Conservation (phyloP, 2,113 vertebrate species). For the Halcyon senegalensis region DNA sequence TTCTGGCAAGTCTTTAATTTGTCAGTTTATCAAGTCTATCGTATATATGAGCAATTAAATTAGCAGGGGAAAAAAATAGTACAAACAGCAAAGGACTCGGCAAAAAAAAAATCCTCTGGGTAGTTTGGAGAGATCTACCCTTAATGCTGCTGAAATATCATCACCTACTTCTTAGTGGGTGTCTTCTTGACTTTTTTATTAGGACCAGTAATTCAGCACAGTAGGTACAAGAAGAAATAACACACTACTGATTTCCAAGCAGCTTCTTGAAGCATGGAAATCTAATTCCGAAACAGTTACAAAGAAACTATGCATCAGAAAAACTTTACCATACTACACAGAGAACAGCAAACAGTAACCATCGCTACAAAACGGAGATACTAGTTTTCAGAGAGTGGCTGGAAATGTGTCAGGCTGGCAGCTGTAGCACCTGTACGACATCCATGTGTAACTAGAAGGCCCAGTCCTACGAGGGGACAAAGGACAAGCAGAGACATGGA, state of each 20-base stretch:
- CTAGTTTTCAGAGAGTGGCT: not conserved
- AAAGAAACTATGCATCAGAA: constrained; percentile 3
- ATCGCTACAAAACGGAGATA: not conserved
- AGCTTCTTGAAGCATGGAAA: not conserved
- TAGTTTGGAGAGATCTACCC: not conserved
- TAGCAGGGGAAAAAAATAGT: not conserved
- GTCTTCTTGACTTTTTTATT: not conserved
- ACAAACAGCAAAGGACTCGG: not conserved
- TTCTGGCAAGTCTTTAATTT: constrained; percentile 14
- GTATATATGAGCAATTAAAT: not conserved
- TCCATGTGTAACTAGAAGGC: not conserved
- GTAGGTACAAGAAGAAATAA: not conserved
- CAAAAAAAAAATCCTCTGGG: not conserved
- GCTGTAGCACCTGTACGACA: not conserved
- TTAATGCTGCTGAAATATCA: not conserved
- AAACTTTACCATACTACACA: constrained; percentile 14
- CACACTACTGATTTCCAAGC: not conserved
- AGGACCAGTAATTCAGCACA: not conserved
- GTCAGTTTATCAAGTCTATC: not conserved
- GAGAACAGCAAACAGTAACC: constrained; percentile 25
- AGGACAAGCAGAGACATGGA: not conserved
- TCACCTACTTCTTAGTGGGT: not conserved
- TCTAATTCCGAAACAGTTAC: constrained; percentile 14
- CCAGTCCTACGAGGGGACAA: not conserved
- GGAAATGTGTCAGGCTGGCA: constrained; percentile 5